Conservation (phyloP, 2,113 vertebrate species). For the Erpornis zantholeuca region DNA sequence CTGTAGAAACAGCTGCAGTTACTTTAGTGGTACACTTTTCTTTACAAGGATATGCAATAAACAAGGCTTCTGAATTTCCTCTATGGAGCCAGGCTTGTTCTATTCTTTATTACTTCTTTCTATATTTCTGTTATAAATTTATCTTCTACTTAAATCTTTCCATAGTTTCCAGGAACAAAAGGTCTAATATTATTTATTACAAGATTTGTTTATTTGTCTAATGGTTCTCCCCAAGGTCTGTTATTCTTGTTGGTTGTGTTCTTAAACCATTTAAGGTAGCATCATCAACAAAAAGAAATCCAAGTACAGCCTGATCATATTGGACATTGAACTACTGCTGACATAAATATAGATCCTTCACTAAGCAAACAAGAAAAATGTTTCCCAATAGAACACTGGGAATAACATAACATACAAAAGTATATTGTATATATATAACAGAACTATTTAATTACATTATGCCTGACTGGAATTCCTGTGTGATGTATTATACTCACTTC, state of each 20-base stretch:
- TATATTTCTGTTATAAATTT: not conserved
- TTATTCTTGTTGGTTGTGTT: not conserved
- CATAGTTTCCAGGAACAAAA: not conserved
- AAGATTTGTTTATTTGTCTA: not conserved
- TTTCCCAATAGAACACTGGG: not conserved
- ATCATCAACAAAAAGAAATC: not conserved
- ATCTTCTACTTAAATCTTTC: not conserved
- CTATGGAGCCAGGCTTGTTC: not conserved
- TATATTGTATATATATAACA: not conserved
- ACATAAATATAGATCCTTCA: not conserved
- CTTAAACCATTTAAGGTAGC: not conserved
- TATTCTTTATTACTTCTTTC: not conserved
- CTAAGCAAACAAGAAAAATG: not conserved
- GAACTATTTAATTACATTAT: not conserved
- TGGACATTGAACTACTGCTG: not conserved
- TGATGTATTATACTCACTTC: slow-evolving; percentile 57
- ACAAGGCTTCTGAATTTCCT: not conserved
- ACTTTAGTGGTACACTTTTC: not conserved
- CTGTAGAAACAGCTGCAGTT: not conserved
- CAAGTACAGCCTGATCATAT: not conserved
- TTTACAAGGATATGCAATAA: not conserved
- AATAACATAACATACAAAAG: not conserved
- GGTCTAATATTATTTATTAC: not conserved
- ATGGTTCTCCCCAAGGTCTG: not conserved
- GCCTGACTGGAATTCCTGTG: not conserved